Percentiles rank a stretch among this genome's conserved stretches.
These are phyloP conservation scores for Apotomis betuletana DNA, from an alignment of 2,888 invertebrate species.

Conservation along the genomic window DNA sequence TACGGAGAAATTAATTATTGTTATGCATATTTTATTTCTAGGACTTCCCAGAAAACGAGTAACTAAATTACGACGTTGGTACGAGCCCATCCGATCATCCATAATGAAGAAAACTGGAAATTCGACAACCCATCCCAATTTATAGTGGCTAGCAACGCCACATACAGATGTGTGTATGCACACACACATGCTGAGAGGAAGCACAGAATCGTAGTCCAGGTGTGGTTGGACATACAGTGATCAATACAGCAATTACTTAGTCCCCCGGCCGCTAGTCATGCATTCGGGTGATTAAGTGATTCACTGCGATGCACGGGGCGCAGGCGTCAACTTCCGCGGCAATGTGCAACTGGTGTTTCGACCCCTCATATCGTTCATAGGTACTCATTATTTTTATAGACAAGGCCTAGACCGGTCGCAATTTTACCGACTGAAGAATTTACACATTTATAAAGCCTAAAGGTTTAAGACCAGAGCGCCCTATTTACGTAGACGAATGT, in stretches of 20 bases:
- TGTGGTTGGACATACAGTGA: neutral
- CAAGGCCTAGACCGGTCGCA: neutral
- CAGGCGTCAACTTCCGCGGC: neutral
- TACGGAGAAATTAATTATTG: no score
- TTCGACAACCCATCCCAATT: no score
- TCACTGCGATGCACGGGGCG: neutral
- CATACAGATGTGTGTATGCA: neutral
- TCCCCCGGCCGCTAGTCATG: neutral
- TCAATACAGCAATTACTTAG: neutral
- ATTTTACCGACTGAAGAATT: neutral
- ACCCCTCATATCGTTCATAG: neutral
- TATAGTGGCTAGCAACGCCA: no score
- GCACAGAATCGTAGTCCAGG: neutral
- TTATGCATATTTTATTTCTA: no score
- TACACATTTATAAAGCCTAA: no score
- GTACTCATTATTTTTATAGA: neutral
- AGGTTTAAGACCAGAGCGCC: no score
- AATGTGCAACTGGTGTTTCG: constrained; percentile 21
- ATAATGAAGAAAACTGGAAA: no score
- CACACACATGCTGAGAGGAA: neutral
- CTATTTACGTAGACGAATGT: no score
- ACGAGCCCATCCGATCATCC: no score
- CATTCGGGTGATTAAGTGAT: neutral
- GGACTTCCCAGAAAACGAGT: no score
- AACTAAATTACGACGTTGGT: no score